Base-by-base conservation (phyloP, 2,113 vertebrate species). In the Bostrychus sinensis region DNA sequence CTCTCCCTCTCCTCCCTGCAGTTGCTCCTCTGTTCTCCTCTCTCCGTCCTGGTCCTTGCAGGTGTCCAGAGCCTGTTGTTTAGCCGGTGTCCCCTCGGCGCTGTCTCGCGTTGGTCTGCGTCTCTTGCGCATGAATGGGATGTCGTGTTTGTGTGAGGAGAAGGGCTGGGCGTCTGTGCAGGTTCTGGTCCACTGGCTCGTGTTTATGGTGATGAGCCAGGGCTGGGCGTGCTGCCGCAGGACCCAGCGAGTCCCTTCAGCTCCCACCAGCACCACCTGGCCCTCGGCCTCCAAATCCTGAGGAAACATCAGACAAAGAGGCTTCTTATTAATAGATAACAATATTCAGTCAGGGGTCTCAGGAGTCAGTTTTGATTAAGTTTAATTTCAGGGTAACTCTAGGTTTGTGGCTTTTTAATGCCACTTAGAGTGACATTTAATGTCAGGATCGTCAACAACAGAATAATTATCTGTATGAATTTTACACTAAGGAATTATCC, bases 191-290 rank as follows among this genome's bases (percentile, higher is more conserved):
- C 62, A 61, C 1, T 70, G 62, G 36, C 75, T 81, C 36, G 67
- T 19, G 41, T 70, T 70, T 0, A 83, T 36, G 2, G 73, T 86
- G 48, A 90, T 79, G 16, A 90, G 77, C 89, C 89, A 90, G 0
- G 89, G 82, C 0, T 74, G 78, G 7, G 88, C 82, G 0, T 88
- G 83, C 32, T 48, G 41, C 37, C 22, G 37, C 5, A 88, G 83
- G 25, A 87, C 86, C 85, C 82, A 87, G 0, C 88, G 86, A 16
- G 9, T 13, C 1, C 72, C 66, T 11, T 46, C 0, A 12, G 77
- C 56, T 4, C 89, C 89, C 0, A 84, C 87, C 20, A 43, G 36
- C 7, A 87, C 3, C 60, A 79, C 66, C 72, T 82, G 83, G 46
- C 70, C 66, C 23, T 78, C 72, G 26, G 84, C 78, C 13, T 74